Base-by-base conservation (phyloP, 2,113 vertebrate species). In the Phalacrocorax aristotelis region DNA sequence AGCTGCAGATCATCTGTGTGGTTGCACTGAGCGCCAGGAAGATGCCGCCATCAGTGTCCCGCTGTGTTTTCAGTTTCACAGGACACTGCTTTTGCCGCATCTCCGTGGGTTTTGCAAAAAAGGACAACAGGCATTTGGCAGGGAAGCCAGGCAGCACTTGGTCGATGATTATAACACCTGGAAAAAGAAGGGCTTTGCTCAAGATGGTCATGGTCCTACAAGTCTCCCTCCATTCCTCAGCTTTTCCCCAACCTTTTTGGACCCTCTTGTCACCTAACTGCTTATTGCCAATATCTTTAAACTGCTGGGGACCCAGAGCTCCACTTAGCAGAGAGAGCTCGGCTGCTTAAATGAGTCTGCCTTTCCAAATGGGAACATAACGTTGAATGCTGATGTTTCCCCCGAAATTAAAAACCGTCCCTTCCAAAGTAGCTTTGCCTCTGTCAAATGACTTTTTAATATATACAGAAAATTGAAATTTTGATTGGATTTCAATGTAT, bases 401-500 rank as follows among this genome's bases (percentile, higher is more conserved):
- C 42, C 26, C 75, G 72, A 89, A 90, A 89, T 89, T 65, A 86
- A 90, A 95, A 34, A 42, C 22, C 4, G 78, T 92, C n/a, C 60
- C 18, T 96, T 94, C 64, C 76, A 78, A 87, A 83, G 38, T 26
- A 83, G 20, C 60, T 89, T 92, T 92, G 48, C 27, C 60, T 91
- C 9, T 0, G 3, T 81, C 81, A 96, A 87, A 95, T 64, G 71
- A 38, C 48, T 92, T 84, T 92, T 83, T 74, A 81, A 66, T 85
- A 90, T 7, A 18, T 11, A 58, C 15, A 46, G 19, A 86, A 90
- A 93, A 89, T 49, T 4, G 62, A 91, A 62, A 30, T 62, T 90
- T 87, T 94, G 55, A 74, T 87, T 94, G 61, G 61, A 42, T 91
- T 89, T 91, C 78, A 55, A 52, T 74, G 36, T 76, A 79, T 82